These are phyloP conservation scores for Halichondria panicea DNA, from an alignment of 37 sponge, comb jelly and placozoan species.

Conservation along the genomic window DNA sequence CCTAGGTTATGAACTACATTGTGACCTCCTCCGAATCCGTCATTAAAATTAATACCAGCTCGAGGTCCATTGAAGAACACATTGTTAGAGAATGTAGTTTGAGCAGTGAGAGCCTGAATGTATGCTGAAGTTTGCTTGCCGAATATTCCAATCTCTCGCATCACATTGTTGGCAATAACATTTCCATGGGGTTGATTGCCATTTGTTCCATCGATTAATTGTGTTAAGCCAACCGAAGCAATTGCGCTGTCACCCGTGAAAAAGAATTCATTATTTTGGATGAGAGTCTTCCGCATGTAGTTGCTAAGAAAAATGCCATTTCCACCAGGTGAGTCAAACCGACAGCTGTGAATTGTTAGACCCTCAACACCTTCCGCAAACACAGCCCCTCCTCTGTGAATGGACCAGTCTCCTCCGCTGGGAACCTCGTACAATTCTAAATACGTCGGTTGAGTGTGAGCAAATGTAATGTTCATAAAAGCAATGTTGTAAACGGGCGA, in stretches of 20 bases:
- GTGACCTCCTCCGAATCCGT: conserved; percentile 78
- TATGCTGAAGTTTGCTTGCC: conserved; percentile 67
- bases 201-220: conserved; percentile 62
- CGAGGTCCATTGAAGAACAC: conserved; percentile 86
- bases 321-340: conserved; percentile 57
- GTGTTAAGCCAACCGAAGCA: conserved; percentile 58
- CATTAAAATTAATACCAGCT: conserved; percentile 84
- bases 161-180: conserved; percentile 48
- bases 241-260: conserved; percentile 73
- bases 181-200: conserved; percentile 62
- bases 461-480: conserved; percentile 30
- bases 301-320: conserved; percentile 55
- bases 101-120: conserved; percentile 62
- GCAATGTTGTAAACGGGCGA: conserved; percentile 35
- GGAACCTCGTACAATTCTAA: conserved; percentile 60
- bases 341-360: conserved; percentile 22
- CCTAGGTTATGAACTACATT: conserved; percentile 50
- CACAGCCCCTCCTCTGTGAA: conserved; percentile 53
- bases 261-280: conserved; percentile 56
- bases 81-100: conserved; percentile 52
- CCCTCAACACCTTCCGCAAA: conserved; percentile 60
- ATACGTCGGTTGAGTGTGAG: conserved; percentile 66
- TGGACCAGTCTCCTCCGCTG: conserved; percentile 67
- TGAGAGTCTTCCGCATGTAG: conserved; percentile 50
- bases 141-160: conserved; percentile 73